Evolutionary conservation across 2,113 vertebrate genomes (phyloP), one percentile per base, ranked within the genome.

Genomic region (Climacteris rufus): DNA sequence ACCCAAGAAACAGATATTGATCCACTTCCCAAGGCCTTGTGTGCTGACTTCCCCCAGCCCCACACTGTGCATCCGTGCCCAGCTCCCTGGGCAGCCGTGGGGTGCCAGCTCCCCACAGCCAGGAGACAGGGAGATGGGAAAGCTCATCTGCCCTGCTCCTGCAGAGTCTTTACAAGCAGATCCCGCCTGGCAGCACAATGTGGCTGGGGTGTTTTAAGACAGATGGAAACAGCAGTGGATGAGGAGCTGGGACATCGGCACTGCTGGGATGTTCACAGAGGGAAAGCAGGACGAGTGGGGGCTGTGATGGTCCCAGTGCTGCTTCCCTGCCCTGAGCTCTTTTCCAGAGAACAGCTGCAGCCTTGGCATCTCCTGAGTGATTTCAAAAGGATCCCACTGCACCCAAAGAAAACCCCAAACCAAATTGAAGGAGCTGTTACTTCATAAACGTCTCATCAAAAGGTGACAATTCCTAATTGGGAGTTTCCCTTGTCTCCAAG

Each of bases 71-170:
- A 30, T 81, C 54, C 35, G 45, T 45, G 68, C 33, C 2, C 1
- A 0, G 60, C 28, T 63, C 40, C 57, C 31, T 2, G 11, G 49
- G 74, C 44, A 25, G 52, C 7, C 2, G 0, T 1, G 5, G 70
- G 21, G 49, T 83, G 82, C 80, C 30, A n/a, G 35, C 80, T 69
- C 35, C 50, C 45, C 4, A 0, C 33, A 80, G 40, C 40, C 52
- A 65, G 61, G 70, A 72, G 54, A 76, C 6, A 2, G 39, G 49
- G 76, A 85, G 42, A 13, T n/a, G 31, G 60, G 50, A 74, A 80
- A 59, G 31, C 16, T 85, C 33, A 25, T 83, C 70, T 81, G 17
- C 13, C 35, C 4, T 20, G 7, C 37, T 85, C 57, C 78, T 11
- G 0, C 40, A 19, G 54, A 16, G 54, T 53, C 45, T n/a, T 61